phyloP scores from a whole-genome alignment of 2,797 vertebrate species.

The Danio aesculapii region DNA sequence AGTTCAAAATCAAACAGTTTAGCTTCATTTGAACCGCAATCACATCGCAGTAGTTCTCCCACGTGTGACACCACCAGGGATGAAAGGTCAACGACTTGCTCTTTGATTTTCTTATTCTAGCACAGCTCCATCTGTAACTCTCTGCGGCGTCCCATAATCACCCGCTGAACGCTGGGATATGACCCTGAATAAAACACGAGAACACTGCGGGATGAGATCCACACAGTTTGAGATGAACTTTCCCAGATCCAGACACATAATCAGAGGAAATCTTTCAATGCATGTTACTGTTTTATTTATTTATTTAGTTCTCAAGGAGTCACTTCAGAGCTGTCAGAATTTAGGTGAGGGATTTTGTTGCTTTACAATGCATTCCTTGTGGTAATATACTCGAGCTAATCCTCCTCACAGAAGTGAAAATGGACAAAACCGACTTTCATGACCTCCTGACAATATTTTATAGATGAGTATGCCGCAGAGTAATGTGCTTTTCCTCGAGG shows the following conservation, averaged over 20 bases:
- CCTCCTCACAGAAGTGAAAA: conserved; percentile 16
- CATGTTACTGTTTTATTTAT: neutral
- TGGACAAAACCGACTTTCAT: conserved; percentile 6
- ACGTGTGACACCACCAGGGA: conserved; percentile 15
- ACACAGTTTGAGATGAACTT: neutral
- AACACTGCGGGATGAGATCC: conserved; percentile 7
- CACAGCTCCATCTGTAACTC: neutral
- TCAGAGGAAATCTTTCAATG: conserved; percentile 1
- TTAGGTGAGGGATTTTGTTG: conserved; percentile 13
- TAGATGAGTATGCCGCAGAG: conserved; percentile 3
- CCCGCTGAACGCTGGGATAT: neutral
- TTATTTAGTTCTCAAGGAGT: neutral
- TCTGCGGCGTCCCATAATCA: conserved; percentile 3
- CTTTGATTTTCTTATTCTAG: conserved; percentile 21
- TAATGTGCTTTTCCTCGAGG: neutral
- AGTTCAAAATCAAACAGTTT: neutral
- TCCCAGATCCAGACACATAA: conserved; percentile 12
- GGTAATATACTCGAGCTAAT: conserved; percentile 29
- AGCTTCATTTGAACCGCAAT: neutral
- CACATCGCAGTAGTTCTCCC: conserved; percentile 3
- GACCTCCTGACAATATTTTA: conserved; percentile 40
- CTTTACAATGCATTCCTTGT: conserved; percentile 6
- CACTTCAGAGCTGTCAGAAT: conserved; percentile 19
- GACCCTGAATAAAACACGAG: conserved; percentile 41
- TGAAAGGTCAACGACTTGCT: conserved; percentile 28